Percentiles rank a stretch among this genome's conserved stretches.
phyloP scores from a whole-genome alignment of 2,113 vertebrate species.

The Formicarius rufipectus region DNA sequence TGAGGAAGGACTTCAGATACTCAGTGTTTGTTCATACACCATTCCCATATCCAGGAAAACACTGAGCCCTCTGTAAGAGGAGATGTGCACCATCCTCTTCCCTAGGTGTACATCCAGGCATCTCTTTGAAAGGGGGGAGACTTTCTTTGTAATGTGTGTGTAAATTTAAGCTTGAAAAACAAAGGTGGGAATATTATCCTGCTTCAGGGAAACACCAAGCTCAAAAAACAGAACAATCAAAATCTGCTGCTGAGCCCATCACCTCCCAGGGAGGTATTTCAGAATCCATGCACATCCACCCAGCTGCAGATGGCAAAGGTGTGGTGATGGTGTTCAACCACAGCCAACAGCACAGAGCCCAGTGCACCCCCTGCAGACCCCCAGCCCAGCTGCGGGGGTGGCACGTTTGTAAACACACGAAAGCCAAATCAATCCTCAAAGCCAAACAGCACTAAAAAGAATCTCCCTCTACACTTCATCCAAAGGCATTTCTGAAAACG shows the following conservation, averaged over 20 bases:
- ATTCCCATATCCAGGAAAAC: background rate
- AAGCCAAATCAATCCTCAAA: background rate
- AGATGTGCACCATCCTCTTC: background rate
- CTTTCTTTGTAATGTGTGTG: no score
- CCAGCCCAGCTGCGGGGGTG: accelerated
- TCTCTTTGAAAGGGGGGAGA: background rate
- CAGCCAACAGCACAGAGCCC: background rate
- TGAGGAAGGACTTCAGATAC: background rate
- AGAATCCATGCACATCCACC: background rate
- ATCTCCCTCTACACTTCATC: background rate
- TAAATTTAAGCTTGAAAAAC: background rate
- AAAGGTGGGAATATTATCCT: background rate
- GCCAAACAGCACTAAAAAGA: background rate
- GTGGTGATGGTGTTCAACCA: background rate
- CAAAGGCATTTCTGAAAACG: background rate
- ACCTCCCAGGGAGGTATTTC: background rate
- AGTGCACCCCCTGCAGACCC: background rate
- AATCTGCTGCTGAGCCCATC: background rate
- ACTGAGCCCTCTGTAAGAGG: background rate
- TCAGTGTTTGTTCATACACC: background rate
- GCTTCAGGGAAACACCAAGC: background rate
- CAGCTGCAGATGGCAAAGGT: background rate
- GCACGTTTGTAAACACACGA: accelerated
- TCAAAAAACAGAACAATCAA: background rate
- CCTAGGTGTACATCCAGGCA: background rate